Percentiles rank a stretch among this genome's conserved stretches.
These are phyloP conservation scores for Limnephilus rhombicus DNA, from an alignment of 2,888 invertebrate species.

Conservation along the genomic window DNA sequence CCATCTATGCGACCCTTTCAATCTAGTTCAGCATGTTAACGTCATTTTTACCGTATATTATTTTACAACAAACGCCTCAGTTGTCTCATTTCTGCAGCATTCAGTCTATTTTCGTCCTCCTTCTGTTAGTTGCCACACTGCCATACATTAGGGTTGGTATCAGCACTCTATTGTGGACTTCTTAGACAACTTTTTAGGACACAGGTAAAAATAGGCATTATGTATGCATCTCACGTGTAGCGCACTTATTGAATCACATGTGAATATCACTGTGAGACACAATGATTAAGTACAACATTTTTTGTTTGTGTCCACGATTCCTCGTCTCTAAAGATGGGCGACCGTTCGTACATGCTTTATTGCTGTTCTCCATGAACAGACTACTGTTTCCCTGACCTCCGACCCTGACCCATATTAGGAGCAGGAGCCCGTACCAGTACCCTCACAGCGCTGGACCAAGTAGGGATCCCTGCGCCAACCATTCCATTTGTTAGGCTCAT, in stretches of 20 bases:
- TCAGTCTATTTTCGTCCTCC: neutral
- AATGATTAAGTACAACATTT: neutral
- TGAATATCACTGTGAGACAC: neutral
- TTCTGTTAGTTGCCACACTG: no score
- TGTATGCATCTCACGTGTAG: neutral
- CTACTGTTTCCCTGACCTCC: neutral
- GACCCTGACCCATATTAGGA: constrained; percentile 10
- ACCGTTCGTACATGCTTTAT: neutral
- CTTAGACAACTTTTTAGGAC: no score
- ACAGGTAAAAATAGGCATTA: no score
- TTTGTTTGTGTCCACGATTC: neutral
- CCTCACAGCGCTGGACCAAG: neutral
- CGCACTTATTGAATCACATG: neutral
- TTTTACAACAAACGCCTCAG: neutral
- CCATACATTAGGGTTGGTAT: no score
- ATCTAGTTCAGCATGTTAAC: no score
- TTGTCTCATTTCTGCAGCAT: neutral
- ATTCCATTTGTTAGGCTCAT: constrained; percentile 54
- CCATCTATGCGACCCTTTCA: no score
- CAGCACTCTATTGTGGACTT: neutral
- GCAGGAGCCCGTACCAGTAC: neutral
- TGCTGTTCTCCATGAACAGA: constrained; percentile 6
- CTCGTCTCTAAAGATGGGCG: neutral
- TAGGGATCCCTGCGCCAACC: constrained; percentile 44
- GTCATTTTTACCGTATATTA: no score